Conservation (phyloP, 2,888 invertebrate genomes). For the Stegana nigrithorax region DNA sequence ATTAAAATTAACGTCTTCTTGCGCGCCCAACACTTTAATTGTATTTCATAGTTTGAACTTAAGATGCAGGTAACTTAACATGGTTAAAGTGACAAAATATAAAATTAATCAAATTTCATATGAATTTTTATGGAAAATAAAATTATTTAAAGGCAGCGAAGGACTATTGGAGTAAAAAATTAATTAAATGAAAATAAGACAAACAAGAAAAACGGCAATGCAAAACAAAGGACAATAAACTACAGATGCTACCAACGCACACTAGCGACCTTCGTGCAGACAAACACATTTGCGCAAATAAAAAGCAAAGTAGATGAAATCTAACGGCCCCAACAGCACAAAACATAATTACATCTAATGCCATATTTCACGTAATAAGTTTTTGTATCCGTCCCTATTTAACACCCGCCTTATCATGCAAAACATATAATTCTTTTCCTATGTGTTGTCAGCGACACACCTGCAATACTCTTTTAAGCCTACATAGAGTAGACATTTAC, state of each 20-base stretch:
- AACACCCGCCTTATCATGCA: not conserved
- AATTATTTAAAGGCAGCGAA: conserved; percentile 8
- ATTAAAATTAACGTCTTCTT: no score
- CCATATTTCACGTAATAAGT: not conserved
- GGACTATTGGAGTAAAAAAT: not conserved
- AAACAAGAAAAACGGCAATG: not conserved
- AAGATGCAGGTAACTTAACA: no score
- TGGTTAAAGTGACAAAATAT: no score
- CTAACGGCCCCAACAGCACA: not conserved
- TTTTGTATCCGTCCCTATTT: not conserved
- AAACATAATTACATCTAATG: conserved; percentile 4
- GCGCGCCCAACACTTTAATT: no score
- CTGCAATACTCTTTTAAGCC: not conserved
- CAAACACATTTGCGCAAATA: not conserved
- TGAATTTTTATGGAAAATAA: no score
- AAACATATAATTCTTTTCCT: not conserved
- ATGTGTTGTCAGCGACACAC: not conserved
- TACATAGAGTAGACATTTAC: not conserved
- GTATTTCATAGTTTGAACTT: no score
- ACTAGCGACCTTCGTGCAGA: not conserved
- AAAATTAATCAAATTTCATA: no score
- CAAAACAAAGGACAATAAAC: conserved; percentile 14
- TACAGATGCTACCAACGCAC: not conserved
- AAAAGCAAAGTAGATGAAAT: conserved; percentile 2
- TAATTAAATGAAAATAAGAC: not conserved